Conservation (phyloP, 2,797 vertebrate genomes). For the Gouania willdenowi region DNA sequence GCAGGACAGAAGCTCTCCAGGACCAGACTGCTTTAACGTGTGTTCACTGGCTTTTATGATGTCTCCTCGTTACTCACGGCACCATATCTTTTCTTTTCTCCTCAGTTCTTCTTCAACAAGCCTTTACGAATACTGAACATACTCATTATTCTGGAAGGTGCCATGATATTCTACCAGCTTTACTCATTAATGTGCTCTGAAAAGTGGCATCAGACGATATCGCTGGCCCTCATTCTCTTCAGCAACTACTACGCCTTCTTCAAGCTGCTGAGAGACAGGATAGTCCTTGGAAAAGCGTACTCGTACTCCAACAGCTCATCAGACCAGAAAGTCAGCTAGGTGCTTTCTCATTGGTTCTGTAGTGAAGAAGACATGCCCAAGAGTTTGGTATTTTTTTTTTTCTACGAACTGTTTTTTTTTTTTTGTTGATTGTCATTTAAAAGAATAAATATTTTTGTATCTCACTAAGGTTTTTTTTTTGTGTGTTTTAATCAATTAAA, state of each 20-base stretch:
- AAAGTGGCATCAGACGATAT: constrained; percentile 98
- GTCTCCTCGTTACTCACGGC: background rate
- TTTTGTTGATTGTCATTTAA: constrained; percentile 91
- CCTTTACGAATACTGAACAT: constrained; percentile 96
- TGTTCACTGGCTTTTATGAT: too few species aligned
- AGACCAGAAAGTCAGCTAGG: constrained; percentile 86
- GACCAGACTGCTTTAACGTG: too few species aligned
- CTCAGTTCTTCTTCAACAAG: constrained; percentile 98
- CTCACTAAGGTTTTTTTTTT: constrained; percentile 59
- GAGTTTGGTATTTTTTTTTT: constrained; percentile 93
- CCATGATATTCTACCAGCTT: constrained; percentile 96
- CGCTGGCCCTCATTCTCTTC: constrained; percentile 95
- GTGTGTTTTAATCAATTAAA: constrained; percentile 3
- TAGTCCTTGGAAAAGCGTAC: constrained; percentile 96
- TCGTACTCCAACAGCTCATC: constrained; percentile 84
- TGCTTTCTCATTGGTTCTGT: constrained; percentile 35
- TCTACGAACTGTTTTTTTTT: constrained; percentile 90
- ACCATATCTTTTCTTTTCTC: constrained; percentile 2
- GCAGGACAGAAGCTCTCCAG: too few species aligned
- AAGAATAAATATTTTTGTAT: constrained; percentile 98
- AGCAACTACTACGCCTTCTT: constrained; percentile 99
- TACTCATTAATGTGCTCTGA: constrained; percentile 94
- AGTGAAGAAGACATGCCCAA: constrained; percentile 64
- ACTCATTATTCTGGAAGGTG: constrained; percentile 92
- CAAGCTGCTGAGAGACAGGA: constrained; percentile 95